Conservation (phyloP, 2,888 invertebrate species). For the Tinea trinotella region DNA sequence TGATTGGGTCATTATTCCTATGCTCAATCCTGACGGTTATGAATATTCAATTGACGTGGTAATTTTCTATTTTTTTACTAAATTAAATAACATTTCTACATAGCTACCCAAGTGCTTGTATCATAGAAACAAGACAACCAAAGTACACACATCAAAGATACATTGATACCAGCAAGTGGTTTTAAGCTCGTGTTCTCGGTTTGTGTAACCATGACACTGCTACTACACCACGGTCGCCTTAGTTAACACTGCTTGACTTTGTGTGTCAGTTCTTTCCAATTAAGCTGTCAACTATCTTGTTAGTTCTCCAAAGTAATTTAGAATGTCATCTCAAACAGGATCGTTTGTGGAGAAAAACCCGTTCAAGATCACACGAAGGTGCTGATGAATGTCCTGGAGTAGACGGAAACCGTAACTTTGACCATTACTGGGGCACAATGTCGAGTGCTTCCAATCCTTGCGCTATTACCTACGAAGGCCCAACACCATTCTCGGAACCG, state of each 20-base stretch:
- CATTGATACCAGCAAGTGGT: too few species aligned
- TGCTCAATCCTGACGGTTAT: conserved; percentile 83
- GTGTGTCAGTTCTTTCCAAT: too few species aligned
- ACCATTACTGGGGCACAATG: conserved; percentile 76
- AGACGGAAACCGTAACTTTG: conserved; percentile 86
- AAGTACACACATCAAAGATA: too few species aligned
- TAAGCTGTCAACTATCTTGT: too few species aligned
- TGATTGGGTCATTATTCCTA: conserved; percentile 79
- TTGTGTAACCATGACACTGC: too few species aligned
- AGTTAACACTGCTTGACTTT: too few species aligned
- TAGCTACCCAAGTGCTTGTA: too few species aligned
- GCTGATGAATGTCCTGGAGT: conserved; percentile 75
- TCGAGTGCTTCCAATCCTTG: conserved; percentile 68
- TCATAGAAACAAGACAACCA: too few species aligned
- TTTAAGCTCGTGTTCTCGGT: too few species aligned
- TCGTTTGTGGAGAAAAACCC: conserved; percentile 80
- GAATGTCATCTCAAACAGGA: conserved; percentile 60
- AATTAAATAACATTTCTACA: too few species aligned
- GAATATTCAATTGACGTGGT: conserved; percentile 72
- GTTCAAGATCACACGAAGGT: conserved; percentile 58
- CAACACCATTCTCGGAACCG: conserved; percentile 76
- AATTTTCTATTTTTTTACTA: conserved; percentile 27
- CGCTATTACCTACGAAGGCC: conserved; percentile 75
- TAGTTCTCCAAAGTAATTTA: too few species aligned
- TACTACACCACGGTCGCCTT: too few species aligned